These are phyloP conservation scores for Tapirus indicus DNA, from an alignment of 2,797 vertebrate genomes.

Conservation along the genomic window DNA sequence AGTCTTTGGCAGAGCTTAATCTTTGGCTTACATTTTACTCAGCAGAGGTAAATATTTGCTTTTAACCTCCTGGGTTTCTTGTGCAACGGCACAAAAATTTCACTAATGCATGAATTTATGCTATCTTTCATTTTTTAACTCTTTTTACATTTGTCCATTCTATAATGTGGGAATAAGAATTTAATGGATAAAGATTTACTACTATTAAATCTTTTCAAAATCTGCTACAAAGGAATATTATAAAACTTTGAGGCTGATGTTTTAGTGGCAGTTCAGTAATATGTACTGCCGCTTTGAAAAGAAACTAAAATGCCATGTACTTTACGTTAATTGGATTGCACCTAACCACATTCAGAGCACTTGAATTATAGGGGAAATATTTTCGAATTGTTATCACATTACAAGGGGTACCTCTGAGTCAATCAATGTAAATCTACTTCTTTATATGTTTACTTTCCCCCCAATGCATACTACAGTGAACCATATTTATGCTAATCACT, in stretches of 20 bases:
- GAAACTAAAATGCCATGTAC: conserved; percentile 62
- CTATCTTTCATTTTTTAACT: neutral
- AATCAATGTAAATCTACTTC: conserved; percentile 77
- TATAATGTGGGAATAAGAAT: conserved; percentile 24
- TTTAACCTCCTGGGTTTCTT: conserved; percentile 2
- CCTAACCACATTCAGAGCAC: conserved; percentile 28
- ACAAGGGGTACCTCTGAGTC: conserved; percentile 76
- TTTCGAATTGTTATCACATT: conserved; percentile 75
- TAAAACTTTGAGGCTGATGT: conserved; percentile 35
- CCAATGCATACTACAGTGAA: conserved; percentile 74
- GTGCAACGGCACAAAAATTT: neutral
- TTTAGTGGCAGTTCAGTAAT: conserved; percentile 66
- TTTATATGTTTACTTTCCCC: conserved; percentile 81
- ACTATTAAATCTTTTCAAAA: conserved; percentile 53
- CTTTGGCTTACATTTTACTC: conserved; percentile 27
- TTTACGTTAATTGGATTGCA: conserved; percentile 76
- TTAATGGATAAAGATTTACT: neutral
- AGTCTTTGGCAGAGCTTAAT: conserved; percentile 16
- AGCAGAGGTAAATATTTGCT: conserved; percentile 52
- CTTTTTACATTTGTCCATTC: neutral
- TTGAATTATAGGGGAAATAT: conserved; percentile 77
- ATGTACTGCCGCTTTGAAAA: conserved; percentile 70
- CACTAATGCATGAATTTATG: neutral
- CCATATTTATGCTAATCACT: conserved; percentile 76
- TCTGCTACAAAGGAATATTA: neutral